Percentiles rank a stretch among this genome's conserved stretches.
Evolutionary conservation across 2,797 vertebrate genomes (phyloP).

Genomic region (Neosilurus hyrtlii): DNA sequence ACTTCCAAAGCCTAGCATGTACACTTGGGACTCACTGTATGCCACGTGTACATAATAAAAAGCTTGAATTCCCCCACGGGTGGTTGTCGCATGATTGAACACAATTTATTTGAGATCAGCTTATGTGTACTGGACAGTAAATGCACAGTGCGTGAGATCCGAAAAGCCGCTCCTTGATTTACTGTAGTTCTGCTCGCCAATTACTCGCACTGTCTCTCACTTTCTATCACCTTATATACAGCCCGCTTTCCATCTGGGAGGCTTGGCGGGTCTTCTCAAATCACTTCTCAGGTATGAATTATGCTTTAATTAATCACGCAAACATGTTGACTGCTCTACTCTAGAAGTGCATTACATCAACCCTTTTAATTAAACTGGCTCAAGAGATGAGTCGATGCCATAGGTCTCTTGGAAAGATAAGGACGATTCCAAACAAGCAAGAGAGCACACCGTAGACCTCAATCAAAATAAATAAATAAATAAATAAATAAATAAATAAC

Average conservation of each 20-base stretch:
- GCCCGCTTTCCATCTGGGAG: conserved; percentile 36
- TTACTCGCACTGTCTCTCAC: conserved; percentile 10
- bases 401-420: neutral
- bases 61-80: conserved; percentile 14
- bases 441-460: neutral
- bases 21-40: conserved; percentile 6
- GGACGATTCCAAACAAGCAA: neutral
- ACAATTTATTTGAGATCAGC: neutral
- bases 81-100: conserved; percentile 16
- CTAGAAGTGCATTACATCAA: conserved; percentile 49
- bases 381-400: conserved; percentile 25
- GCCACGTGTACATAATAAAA: conserved; percentile 27
- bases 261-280: conserved; percentile 41
- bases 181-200: conserved; percentile 24
- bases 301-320: conserved; percentile 54
- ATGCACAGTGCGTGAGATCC: neutral
- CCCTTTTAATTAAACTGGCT: conserved; percentile 50
- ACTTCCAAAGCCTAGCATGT: conserved; percentile 11
- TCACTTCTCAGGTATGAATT: conserved; percentile 50
- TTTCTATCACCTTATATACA: neutral
- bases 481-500: too few species aligned
- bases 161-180: neutral
- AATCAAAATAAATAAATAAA: too few species aligned
- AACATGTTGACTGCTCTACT: conserved; percentile 43
- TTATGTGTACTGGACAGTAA: conserved; percentile 34